phyloP scores from a whole-genome alignment of 2,113 vertebrate genomes.

The Pipra filicauda region DNA sequence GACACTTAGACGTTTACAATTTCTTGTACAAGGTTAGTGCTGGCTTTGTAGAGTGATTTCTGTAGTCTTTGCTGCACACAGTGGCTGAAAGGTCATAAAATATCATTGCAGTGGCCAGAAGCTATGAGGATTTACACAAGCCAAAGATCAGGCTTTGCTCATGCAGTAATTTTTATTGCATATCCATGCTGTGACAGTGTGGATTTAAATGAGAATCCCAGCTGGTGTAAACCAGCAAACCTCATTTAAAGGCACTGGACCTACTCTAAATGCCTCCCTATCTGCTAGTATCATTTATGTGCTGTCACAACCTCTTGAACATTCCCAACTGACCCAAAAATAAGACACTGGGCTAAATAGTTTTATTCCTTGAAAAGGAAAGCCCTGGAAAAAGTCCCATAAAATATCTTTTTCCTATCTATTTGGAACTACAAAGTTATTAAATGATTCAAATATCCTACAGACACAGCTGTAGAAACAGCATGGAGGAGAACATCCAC shows the following conservation, averaged over 20 bases:
- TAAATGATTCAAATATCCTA: not conserved
- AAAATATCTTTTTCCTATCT: not conserved
- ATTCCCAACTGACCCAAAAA: not conserved
- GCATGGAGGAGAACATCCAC: not conserved
- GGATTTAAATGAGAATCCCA: conserved; percentile 41
- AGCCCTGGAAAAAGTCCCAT: not conserved
- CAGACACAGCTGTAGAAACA: not conserved
- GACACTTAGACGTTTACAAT: conserved; percentile 78
- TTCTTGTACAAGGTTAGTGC: conserved; percentile 76
- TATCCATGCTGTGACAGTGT: conserved; percentile 2
- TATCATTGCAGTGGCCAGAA: conserved; percentile 1
- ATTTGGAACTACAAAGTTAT: not conserved
- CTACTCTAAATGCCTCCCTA: not conserved
- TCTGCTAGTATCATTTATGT: not conserved
- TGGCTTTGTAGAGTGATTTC: not conserved
- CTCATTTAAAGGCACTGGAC: conserved; percentile 14
- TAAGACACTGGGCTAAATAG: not conserved
- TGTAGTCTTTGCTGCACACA: not conserved
- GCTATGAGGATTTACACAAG: not conserved
- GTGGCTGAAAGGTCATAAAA: conserved; percentile 41
- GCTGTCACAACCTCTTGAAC: conserved; percentile 8
- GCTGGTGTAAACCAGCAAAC: conserved; percentile 20
- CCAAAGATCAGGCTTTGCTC: conserved; percentile 42
- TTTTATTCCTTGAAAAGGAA: not conserved
- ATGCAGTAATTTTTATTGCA: conserved; percentile 36